Base-by-base conservation (phyloP, 2,113 vertebrate genomes). In the Pontoporia blainvillei region DNA sequence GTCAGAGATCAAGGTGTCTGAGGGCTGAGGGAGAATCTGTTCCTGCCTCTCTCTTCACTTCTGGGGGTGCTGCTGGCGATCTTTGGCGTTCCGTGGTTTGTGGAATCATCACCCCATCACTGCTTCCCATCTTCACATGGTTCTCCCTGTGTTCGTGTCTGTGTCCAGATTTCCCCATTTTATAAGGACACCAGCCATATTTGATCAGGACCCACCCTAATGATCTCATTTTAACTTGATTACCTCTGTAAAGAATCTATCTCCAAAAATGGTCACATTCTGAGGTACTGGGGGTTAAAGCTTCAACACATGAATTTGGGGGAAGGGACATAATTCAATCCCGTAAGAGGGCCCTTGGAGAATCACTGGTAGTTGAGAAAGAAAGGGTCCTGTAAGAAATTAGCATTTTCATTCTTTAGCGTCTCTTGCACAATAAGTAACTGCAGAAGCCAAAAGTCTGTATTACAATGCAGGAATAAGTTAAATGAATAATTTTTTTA, bases 401-500 rank as follows among this genome's bases (percentile, higher is more conserved):
- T 23, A 73, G 52, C 72, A 92, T 90, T 89, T 94, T 44, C 67
- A 76, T 85, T 96, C 91, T 88, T 79, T 59, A 75, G 76, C 73
- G 59, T 90, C 71, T 94, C 78, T 94, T 90, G 84, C 76, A 89
- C 44, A 87, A 29, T 23, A 84, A 90, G 36, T 73, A 91, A 93
- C 86, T 59, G 66, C 20, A 57, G 81, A 97, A 81, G 62, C 44
- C 82, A 83, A 76, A 96, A 79, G 41, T 66, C 83, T 91, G 0
- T 39, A 93, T 69, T 61, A 96, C 44, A 62, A 87, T 92, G 84
- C 29, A 92, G 49, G 81, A 93, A 73, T 83, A 93, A 91, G 81
- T 62, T 88, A 96, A 93, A 86, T 41, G 49, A 92, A 41, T 69
- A 92, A 78, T 73, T 90, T 76, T 94, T 94, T 94, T 34, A 95